These are phyloP conservation scores for Panagrolaimus sp. DNA, from an alignment of 1,140 invertebrate genomes.

Conservation along the genomic window DNA sequence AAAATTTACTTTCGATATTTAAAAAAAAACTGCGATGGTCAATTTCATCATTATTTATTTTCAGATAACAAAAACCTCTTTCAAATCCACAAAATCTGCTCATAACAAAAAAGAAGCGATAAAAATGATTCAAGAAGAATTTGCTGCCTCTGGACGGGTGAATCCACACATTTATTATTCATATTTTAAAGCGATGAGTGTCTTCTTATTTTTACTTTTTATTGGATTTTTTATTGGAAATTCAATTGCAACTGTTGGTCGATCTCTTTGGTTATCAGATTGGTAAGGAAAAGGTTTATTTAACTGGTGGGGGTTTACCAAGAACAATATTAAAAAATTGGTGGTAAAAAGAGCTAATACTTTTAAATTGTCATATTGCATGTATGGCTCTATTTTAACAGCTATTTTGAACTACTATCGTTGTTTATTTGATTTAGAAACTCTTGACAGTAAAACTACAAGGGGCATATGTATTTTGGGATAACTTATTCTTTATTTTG, in stretches of 20 bases:
- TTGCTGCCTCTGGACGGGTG: background rate
- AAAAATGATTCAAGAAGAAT: conserved; percentile 7
- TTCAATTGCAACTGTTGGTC: conserved; percentile 47
- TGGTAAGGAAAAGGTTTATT: background rate
- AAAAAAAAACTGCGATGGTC: conserved; percentile 1
- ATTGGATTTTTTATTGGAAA: conserved; percentile 47
- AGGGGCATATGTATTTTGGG: too few species aligned
- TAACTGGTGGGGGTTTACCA: too few species aligned
- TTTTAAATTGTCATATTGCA: too few species aligned
- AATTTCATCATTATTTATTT: background rate
- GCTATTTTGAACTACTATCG: too few species aligned
- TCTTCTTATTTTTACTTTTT: conserved; percentile 19
- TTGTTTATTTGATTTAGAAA: too few species aligned
- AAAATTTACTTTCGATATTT: background rate
- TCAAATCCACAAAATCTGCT: background rate
- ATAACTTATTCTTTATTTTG: too few species aligned
- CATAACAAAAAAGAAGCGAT: background rate
- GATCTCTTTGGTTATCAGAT: conserved; percentile 15
- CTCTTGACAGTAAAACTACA: too few species aligned
- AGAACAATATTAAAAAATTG: too few species aligned
- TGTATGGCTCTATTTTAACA: too few species aligned
- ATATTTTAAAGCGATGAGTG: conserved; percentile 60
- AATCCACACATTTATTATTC: conserved; percentile 51
- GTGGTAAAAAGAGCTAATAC: too few species aligned
- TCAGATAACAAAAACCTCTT: conserved; percentile 1